Evolutionary conservation across 2,113 vertebrate genomes (phyloP).

Genomic region (Plestiodon gilberti): DNA sequence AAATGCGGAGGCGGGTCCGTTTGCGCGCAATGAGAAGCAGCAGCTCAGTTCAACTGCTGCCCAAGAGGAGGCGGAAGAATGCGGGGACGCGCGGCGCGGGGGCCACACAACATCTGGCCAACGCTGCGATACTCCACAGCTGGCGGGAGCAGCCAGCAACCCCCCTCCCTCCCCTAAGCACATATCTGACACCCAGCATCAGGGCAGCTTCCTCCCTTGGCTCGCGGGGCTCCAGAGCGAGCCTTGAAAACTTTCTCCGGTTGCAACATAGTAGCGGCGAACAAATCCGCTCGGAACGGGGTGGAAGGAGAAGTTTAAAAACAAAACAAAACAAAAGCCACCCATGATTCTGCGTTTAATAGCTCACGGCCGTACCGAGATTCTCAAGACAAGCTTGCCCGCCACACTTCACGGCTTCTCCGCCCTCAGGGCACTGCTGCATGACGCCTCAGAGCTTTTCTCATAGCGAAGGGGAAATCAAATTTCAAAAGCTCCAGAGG

Average conservation of each 20-base stretch:
- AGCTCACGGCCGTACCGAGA: background rate
- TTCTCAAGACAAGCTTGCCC: too few relatives aligned
- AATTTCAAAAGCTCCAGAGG: background rate
- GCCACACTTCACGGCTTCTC: accelerated
- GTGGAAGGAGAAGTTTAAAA: too few relatives aligned
- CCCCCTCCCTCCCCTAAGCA: background rate
- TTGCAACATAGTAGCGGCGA: background rate
- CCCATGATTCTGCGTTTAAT: background rate
- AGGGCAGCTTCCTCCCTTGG: background rate
- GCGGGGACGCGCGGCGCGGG: background rate
- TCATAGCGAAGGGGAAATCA: too few relatives aligned
- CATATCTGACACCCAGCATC: background rate
- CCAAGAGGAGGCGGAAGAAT: background rate
- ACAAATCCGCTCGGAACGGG: background rate
- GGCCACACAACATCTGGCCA: background rate
- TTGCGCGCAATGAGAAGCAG: background rate
- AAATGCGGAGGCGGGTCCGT: background rate
- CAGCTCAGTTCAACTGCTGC: background rate
- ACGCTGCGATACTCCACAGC: background rate
- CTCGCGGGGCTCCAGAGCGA: background rate
- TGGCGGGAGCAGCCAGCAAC: background rate
- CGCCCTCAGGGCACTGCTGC: too few relatives aligned
- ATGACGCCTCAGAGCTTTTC: background rate
- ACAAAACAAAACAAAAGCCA: too few relatives aligned
- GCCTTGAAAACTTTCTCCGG: accelerated